phyloP scores from a whole-genome alignment of 1,140 invertebrate genomes.

The Drosophila suzukii region DNA sequence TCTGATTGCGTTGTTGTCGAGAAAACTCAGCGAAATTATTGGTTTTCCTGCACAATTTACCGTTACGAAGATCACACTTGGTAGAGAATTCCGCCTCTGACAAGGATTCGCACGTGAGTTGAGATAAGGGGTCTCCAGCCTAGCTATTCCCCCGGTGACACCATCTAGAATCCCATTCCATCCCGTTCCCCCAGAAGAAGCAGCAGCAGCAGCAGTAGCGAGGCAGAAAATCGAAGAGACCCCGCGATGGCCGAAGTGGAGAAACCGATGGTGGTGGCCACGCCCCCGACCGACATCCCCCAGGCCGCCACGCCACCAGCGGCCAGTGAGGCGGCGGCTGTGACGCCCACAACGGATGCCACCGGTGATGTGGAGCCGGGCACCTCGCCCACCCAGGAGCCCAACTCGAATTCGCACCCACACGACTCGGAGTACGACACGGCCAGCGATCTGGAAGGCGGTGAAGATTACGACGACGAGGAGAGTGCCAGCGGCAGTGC shows the following conservation, averaged over 20 bases:
- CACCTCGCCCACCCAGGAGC: conserved; percentile 76
- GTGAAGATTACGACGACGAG: conserved; percentile 83
- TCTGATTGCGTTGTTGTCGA: conserved; percentile 77
- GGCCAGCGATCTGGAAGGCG: conserved; percentile 83
- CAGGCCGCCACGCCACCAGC: conserved; percentile 37
- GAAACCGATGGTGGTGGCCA: conserved; percentile 59
- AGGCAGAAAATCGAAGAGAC: conserved; percentile 61
- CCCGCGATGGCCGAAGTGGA: conserved; percentile 77
- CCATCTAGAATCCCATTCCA: conserved; percentile 6
- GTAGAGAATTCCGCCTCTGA: background rate
- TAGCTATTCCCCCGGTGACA: conserved; percentile 9
- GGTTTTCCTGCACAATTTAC: conserved; percentile 22
- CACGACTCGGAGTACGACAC: conserved; percentile 83
- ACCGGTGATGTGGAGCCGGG: conserved; percentile 46
- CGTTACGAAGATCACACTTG: background rate
- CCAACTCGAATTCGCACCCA: conserved; percentile 72
- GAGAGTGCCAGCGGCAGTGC: conserved; percentile 74
- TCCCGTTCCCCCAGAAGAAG: conserved; percentile 15
- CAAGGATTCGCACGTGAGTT: conserved; percentile 23
- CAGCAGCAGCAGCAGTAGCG: conserved; percentile 29
- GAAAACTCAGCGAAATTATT: conserved; percentile 59
- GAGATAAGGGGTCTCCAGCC: conserved; percentile 6
- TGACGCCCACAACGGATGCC: conserved; percentile 12
- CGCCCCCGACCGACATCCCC: conserved; percentile 66
- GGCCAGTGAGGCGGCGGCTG: conserved; percentile 32